Evolutionary conservation across 2,888 invertebrate species (phyloP), one percentile per base, ranked within the genome.

Genomic region (Griposia aprilina): DNA sequence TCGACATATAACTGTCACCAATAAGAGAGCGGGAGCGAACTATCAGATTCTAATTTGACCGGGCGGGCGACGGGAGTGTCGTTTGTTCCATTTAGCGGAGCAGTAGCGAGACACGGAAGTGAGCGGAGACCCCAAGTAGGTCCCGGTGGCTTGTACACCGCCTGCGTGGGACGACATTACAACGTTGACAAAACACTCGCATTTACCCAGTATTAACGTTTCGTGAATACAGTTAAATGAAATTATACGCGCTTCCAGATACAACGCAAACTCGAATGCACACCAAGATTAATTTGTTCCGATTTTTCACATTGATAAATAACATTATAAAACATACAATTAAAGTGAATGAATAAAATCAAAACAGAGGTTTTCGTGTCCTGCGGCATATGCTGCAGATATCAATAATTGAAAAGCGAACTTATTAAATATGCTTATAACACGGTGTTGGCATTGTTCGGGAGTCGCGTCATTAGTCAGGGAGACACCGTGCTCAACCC

Each of bases 381-480:
- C 92, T 85, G 92, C 88, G 92, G 93, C 95, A 94, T 93, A 94
- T 94, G 94, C 90, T 92, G 88, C 92, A 90, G 91, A 92, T 93
- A 92, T 93, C 90, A 93, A 94, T 94, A 94, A 95, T 94, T 93
- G 92, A 93, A 94, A 93, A 92, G 87, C 90, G 85, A 88, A 88
- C 93, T 93, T 92, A 94, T 94, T 94, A 94, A 94, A 94, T 93
- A 94, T 93, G 92, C 92, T 94, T 90, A 93, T 92, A 94, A 92
- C 93, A 93, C 90, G 87, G 89, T 89, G 91, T 90, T 89, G 90
- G 93, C 89, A 93, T 92, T 93, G 93, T 92, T 90, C 92, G 91
- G 93, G 92, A 93, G 93, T 93, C 91, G 92, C 90, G 92, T 96
- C 96, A 96, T 96, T 97, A 96, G 95, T 96, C 96, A 96, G 91